These are phyloP conservation scores for Ceuthmochares aereus DNA, from an alignment of 2,113 vertebrate species.

Conservation along the genomic window DNA sequence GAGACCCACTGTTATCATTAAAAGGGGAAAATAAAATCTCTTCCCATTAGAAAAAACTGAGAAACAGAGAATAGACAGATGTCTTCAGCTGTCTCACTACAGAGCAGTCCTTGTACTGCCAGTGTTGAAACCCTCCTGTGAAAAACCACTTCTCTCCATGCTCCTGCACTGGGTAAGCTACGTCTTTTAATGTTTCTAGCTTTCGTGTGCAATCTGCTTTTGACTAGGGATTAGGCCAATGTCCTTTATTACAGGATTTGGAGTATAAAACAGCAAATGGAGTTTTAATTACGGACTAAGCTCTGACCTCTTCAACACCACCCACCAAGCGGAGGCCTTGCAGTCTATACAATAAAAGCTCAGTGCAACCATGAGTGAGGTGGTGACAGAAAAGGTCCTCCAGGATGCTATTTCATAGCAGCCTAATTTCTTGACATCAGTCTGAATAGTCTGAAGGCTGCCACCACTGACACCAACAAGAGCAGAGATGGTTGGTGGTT, in stretches of 20 bases:
- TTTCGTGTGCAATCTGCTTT: background rate
- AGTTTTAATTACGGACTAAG: background rate
- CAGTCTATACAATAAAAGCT: background rate
- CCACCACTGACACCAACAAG: background rate
- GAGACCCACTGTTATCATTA: background rate
- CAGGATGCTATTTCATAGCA: background rate
- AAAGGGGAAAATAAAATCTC: background rate
- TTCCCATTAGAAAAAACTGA: background rate
- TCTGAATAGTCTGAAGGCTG: background rate
- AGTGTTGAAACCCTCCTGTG: background rate
- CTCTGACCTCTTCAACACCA: background rate
- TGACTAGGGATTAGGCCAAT: background rate
- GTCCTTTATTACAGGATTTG: background rate
- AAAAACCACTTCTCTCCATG: background rate
- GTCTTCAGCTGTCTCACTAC: background rate
- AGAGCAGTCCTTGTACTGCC: rapidly evolving
- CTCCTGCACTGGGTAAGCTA: background rate
- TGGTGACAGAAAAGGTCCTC: background rate
- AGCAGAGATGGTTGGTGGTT: background rate
- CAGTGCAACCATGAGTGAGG: background rate
- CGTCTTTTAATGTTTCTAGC: background rate
- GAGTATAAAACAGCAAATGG: background rate
- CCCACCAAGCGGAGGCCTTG: background rate
- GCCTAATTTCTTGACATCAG: background rate
- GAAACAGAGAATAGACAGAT: background rate